Evolutionary conservation across 1,140 invertebrate species (phyloP), one percentile per base, ranked within the genome.

Genomic region (Aphis gossypii): DNA sequence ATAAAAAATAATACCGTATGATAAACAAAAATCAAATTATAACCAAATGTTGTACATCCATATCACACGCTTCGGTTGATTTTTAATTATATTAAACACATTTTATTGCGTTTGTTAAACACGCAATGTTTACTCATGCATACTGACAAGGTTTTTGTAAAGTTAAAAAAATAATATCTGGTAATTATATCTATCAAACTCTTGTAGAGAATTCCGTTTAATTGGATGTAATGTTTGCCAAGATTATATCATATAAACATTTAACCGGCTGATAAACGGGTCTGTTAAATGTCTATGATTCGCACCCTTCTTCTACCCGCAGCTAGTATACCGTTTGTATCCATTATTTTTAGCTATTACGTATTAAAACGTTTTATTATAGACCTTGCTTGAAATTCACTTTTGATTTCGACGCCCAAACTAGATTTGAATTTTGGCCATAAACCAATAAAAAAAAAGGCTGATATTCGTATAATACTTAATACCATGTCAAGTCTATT

Each of bases 221-320:
- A 88, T 94, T 87, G 60, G 25, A n/a, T 91, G 35, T 38, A 25
- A 90, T 35, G 84, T 86, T 94, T 84, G 60, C 89, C 92, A 92
- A 92, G 46, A 68, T 48, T 21, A 56, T 25, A 90, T 87, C 60
- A 41, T 41, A 82, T 76, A 92, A 90, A 89, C 38, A 54, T 94
- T 90, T 84, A 90, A 38, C 56, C 56, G 41, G 20, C 46, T 51
- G 88, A 60, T 90, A 90, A 83, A 90, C 30, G 41, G 60, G 60
- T 90, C 68, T 84, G 60, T 89, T 82, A 90, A 90, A 90, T 48
- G 38, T 84, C 11, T 82, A n/a, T 44, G 7, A 54, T n/a, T 76
- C 21, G 30, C 9, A 30, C 38, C 20, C 38, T 11, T 20, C n/a
- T 68, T 60, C 11, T n/a, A 2, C 5, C 14, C 60, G n/a, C n/a